phyloP scores from a whole-genome alignment of 2,888 invertebrate species.

The Tyria jacobaeae region DNA sequence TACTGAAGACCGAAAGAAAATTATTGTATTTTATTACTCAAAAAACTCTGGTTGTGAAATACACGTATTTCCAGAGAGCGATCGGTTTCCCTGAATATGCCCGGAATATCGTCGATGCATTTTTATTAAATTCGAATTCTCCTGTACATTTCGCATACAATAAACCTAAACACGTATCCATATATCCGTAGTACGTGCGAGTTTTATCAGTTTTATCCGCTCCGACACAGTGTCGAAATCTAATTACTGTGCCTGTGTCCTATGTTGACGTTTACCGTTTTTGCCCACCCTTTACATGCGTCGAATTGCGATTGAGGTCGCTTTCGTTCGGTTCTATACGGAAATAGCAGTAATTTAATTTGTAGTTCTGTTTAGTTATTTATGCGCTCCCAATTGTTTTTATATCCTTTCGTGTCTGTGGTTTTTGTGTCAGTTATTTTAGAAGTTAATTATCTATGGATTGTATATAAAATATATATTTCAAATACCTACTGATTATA shows the following conservation, averaged over 20 bases:
- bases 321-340: slow-evolving; percentile 21
- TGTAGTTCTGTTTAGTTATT: slow-evolving; percentile 24
- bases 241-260: slow-evolving; percentile 53
- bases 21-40: background rate
- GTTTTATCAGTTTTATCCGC: slow-evolving; percentile 46
- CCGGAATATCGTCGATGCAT: slow-evolving; percentile 11
- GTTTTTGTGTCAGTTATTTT: background rate
- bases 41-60: background rate
- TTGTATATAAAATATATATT: no score
- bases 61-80: background rate
- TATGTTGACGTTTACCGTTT: slow-evolving; percentile 48
- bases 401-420: background rate
- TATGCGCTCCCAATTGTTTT: slow-evolving; percentile 12
- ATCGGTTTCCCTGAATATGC: background rate
- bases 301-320: slow-evolving; percentile 48
- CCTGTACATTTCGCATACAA: slow-evolving; percentile 14
- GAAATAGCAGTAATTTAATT: slow-evolving; percentile 34
- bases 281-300: slow-evolving; percentile 47
- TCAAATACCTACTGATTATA: no score
- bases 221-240: slow-evolving; percentile 46
- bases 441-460: no score
- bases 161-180: slow-evolving; percentile 24
- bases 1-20: no score
- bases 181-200: slow-evolving; percentile 28
- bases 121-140: slow-evolving; percentile 16